Evolutionary conservation across 2,888 invertebrate genomes (phyloP).

Genomic region (Acleris cristana): DNA sequence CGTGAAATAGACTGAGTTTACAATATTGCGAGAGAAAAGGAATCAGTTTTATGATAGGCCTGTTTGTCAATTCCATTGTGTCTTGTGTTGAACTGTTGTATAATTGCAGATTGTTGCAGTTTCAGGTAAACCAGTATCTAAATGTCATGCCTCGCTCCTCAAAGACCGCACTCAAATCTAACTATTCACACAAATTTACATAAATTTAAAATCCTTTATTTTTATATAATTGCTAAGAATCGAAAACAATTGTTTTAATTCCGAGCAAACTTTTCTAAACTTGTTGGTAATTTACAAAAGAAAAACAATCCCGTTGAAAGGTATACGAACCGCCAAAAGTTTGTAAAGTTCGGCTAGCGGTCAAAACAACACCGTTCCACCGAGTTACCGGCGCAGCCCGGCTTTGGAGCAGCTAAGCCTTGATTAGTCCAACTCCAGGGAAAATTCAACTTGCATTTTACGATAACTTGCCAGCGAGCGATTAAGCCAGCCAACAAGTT

Average conservation of each 20-base stretch:
- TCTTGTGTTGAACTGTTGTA: no score
- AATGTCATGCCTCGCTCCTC: no score
- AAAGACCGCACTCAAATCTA: no score
- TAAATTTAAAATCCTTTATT: no score
- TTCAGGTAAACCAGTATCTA: no score
- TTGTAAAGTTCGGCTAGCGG: conserved; percentile 16
- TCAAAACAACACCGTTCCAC: conserved; percentile 28
- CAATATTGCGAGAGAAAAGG: conserved; percentile 3
- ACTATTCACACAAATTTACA: no score
- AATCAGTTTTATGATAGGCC: conserved; percentile 1
- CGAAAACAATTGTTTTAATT: no score
- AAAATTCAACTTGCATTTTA: conserved; percentile 35
- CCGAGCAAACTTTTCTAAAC: no score
- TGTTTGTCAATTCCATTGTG: no score
- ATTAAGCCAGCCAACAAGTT: conserved; percentile 34
- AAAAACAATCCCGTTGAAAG: conserved; percentile 26
- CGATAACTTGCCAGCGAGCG: conserved; percentile 20
- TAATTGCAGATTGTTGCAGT: no score
- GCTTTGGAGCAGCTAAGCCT: conserved; percentile 29
- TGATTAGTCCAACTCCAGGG: conserved; percentile 32
- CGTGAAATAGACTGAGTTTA: conserved; percentile 1
- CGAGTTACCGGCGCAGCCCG: conserved; percentile 26
- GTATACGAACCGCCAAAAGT: conserved; percentile 18
- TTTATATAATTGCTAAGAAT: no score
- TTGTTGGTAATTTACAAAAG: conserved; percentile 14